A percentile compares a stretch with the other conserved stretches of the same genome.
These are phyloP conservation scores for Scaptomyza polygonia DNA, from an alignment of 2,888 invertebrate species.

Conservation along the genomic window DNA sequence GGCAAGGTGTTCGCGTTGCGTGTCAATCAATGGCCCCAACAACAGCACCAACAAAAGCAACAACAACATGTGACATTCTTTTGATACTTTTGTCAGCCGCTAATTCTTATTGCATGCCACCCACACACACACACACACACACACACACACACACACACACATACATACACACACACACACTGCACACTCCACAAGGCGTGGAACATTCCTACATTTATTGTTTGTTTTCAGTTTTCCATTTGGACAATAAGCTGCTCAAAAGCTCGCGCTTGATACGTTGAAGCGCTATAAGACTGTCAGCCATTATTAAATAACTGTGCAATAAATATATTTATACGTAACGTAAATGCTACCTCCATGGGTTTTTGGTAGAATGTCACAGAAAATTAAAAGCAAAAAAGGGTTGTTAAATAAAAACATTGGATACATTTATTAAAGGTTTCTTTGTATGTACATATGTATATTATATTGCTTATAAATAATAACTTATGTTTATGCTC, in stretches of 20 bases:
- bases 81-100: constrained; percentile 45
- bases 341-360: background rate
- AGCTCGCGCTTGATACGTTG: constrained; percentile 9
- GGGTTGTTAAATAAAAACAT: background rate
- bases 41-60: constrained; percentile 3
- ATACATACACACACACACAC: background rate
- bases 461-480: background rate
- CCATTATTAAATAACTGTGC: background rate
- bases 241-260: constrained; percentile 64
- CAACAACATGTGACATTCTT: constrained; percentile 29
- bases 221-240: constrained; percentile 38
- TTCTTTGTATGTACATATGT: no score
- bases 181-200: constrained; percentile 45
- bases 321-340: background rate
- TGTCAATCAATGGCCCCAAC: constrained; percentile 68
- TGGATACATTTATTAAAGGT: background rate
- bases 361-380: background rate
- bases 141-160: background rate
- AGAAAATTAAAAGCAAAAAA: background rate
- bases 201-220: constrained; percentile 39
- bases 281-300: constrained; percentile 27
- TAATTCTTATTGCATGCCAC: constrained; percentile 69
- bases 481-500: background rate
- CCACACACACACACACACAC: background rate
- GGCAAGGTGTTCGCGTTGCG: constrained; percentile 64